Percentiles rank a stretch among this genome's conserved stretches.
These are phyloP conservation scores for Betta splendens DNA, from an alignment of 2,797 vertebrate species.

Conservation along the genomic window DNA sequence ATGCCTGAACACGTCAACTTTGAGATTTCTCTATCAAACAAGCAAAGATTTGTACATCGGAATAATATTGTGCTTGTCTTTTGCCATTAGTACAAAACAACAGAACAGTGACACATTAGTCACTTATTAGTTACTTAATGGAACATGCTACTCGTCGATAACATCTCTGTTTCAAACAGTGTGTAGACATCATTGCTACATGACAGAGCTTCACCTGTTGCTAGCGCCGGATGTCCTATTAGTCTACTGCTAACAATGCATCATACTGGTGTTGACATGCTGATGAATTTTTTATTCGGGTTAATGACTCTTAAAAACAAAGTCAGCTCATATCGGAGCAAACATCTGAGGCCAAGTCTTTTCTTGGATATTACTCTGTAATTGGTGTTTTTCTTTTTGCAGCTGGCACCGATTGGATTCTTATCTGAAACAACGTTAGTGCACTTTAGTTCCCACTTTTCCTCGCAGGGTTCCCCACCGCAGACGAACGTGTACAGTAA, in stretches of 20 bases:
- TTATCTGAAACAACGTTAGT: slow-evolving; percentile 12
- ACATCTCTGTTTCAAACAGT: slow-evolving; percentile 1
- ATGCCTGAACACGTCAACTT: neutral
- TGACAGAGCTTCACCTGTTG: slow-evolving; percentile 5
- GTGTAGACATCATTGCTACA: slow-evolving; percentile 3
- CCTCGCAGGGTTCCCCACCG: neutral
- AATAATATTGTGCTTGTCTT: too few relatives aligned
- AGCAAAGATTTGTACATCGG: too few relatives aligned
- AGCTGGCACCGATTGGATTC: slow-evolving; percentile 3
- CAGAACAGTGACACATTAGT: too few relatives aligned
- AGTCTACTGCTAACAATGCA: slow-evolving; percentile 12
- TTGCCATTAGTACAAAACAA: neutral
- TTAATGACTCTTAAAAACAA: slow-evolving; percentile 10
- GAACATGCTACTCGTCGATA: too few relatives aligned
- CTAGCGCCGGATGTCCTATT: slow-evolving; percentile 4
- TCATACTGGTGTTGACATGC: slow-evolving; percentile 1
- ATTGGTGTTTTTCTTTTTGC: slow-evolving; percentile 2
- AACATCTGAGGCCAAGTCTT: neutral
- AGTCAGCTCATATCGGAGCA: slow-evolving; percentile 15
- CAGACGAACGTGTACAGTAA: neutral
- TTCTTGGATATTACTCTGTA: neutral
- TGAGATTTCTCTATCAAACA: too few relatives aligned
- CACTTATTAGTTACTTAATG: too few relatives aligned
- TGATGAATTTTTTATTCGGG: slow-evolving; percentile 16
- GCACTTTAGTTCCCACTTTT: slow-evolving; percentile 8